Evolutionary conservation across 2,888 invertebrate species (phyloP).

Genomic region (Hedya salicella): DNA sequence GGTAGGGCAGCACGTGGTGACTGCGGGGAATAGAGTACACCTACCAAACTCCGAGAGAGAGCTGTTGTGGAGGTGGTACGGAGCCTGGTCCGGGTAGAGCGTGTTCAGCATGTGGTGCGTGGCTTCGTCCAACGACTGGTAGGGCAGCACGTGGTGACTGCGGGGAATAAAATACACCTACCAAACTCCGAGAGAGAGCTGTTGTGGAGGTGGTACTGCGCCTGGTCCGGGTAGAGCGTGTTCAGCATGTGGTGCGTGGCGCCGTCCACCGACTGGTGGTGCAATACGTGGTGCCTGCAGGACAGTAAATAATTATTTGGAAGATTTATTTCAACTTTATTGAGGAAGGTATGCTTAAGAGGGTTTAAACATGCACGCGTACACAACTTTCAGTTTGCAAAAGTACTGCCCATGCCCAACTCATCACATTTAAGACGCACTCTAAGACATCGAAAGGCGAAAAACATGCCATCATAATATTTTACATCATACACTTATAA

Average conservation of each 20-base stretch:
- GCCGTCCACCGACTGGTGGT: slow-evolving; percentile 91
- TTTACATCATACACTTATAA: too few species aligned
- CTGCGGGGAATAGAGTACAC: slow-evolving; percentile 62
- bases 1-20: slow-evolving; percentile 93
- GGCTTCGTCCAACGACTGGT: slow-evolving; percentile 90
- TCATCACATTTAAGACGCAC: too few species aligned
- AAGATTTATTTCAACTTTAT: too few species aligned
- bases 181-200: slow-evolving; percentile 90
- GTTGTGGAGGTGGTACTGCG: slow-evolving; percentile 90
- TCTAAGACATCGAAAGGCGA: too few species aligned
- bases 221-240: slow-evolving; percentile 89
- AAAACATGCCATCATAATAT: too few species aligned
- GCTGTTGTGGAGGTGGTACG: slow-evolving; percentile 91
- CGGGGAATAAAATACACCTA: slow-evolving; percentile 52
- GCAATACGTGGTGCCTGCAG: slow-evolving; percentile 90
- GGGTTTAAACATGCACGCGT: too few species aligned
- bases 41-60: slow-evolving; percentile 89
- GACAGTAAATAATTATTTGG: neutral
- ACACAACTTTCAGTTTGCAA: too few species aligned
- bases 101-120: slow-evolving; percentile 87
- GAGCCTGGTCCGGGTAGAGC: slow-evolving; percentile 89
- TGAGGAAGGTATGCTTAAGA: too few species aligned
- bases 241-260: slow-evolving; percentile 87
- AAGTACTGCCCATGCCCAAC: too few species aligned
- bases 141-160: slow-evolving; percentile 92